Evolutionary conservation across 2,888 invertebrate species (phyloP).

Genomic region (Nematopogon swammerdamellus): DNA sequence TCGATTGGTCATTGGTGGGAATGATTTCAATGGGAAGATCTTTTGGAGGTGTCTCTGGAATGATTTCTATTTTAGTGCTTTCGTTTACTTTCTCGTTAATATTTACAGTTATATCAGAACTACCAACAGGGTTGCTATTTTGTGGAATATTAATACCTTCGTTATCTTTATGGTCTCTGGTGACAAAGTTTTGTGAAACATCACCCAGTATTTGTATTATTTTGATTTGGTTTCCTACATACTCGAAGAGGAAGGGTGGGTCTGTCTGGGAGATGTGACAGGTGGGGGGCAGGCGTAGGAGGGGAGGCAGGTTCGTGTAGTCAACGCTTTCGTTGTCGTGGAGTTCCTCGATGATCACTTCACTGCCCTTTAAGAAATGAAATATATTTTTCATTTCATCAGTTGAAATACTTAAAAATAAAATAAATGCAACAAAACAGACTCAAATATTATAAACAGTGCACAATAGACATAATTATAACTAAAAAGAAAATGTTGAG

Average conservation of each 20-base stretch:
- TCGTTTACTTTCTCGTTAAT: slow-evolving; percentile 21
- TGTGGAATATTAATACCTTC: slow-evolving; percentile 21
- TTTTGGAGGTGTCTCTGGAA: slow-evolving; percentile 1
- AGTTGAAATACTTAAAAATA: slow-evolving; percentile 24
- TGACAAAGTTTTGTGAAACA: slow-evolving; percentile 31
- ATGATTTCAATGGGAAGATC: slow-evolving; percentile 1
- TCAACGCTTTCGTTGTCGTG: slow-evolving; percentile 43
- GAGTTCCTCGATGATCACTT: slow-evolving; percentile 51
- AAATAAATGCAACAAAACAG: slow-evolving; percentile 44
- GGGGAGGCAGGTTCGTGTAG: slow-evolving; percentile 45
- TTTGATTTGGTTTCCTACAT: slow-evolving; percentile 41
- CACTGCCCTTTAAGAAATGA: slow-evolving; percentile 50
- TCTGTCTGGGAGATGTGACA: slow-evolving; percentile 39
- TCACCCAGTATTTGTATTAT: slow-evolving; percentile 42
- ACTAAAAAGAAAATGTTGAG: no score
- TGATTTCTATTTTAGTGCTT: slow-evolving; percentile 11
- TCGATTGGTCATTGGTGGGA: slow-evolving; percentile 9
- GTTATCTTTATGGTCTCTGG: no score
- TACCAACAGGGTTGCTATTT: slow-evolving; percentile 22
- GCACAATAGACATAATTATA: no score
- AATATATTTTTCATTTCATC: slow-evolving; percentile 41
- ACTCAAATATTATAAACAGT: no score
- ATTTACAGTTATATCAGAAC: slow-evolving; percentile 5
- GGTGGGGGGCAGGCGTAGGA: slow-evolving; percentile 32
- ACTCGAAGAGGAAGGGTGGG: slow-evolving; percentile 46